Evolutionary conservation across 2,888 invertebrate genomes (phyloP).

Genomic region (Zelleria hepariella): DNA sequence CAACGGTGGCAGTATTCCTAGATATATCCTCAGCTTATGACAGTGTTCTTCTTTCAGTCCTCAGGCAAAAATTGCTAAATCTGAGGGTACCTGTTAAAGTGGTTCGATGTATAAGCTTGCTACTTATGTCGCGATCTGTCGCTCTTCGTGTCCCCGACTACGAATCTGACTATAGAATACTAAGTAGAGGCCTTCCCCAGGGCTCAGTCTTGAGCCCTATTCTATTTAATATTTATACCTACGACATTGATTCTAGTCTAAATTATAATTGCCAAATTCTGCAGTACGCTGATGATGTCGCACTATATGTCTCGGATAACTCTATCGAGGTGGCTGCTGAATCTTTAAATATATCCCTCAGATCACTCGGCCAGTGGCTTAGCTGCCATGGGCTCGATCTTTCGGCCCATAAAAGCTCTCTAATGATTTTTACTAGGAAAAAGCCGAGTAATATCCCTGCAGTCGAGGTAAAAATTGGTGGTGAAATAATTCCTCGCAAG

Average conservation of each 20-base stretch:
- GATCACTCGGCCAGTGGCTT: conserved; percentile 6
- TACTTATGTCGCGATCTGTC: conserved; percentile 12
- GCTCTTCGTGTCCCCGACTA: neutral
- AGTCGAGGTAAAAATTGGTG: neutral
- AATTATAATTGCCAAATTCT: conserved; percentile 12
- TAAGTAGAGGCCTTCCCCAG: conserved; percentile 21
- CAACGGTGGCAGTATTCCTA: conserved; percentile 17
- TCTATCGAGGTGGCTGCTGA: neutral
- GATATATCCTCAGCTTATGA: conserved; percentile 23
- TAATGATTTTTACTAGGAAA: conserved; percentile 13
- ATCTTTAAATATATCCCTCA: conserved; percentile 4
- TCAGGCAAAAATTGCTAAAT: conserved; percentile 17
- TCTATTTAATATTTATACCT: conserved; percentile 17
- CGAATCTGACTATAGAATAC: neutral
- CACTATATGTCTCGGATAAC: conserved; percentile 9
- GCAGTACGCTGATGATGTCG: conserved; percentile 22
- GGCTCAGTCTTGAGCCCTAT: conserved; percentile 18
- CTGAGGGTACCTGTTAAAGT: conserved; percentile 18
- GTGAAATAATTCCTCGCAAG: neutral
- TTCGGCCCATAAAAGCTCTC: conserved; percentile 12
- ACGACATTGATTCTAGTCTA: conserved; percentile 12
- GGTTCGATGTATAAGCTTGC: conserved; percentile 12
- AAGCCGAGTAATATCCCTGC: conserved; percentile 7
- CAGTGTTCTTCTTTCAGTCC: conserved; percentile 16
- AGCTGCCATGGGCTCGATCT: conserved; percentile 12